These are phyloP conservation scores for Pipistrellus pygmaeus DNA, from an alignment of 2,797 vertebrate species.

Conservation along the genomic window DNA sequence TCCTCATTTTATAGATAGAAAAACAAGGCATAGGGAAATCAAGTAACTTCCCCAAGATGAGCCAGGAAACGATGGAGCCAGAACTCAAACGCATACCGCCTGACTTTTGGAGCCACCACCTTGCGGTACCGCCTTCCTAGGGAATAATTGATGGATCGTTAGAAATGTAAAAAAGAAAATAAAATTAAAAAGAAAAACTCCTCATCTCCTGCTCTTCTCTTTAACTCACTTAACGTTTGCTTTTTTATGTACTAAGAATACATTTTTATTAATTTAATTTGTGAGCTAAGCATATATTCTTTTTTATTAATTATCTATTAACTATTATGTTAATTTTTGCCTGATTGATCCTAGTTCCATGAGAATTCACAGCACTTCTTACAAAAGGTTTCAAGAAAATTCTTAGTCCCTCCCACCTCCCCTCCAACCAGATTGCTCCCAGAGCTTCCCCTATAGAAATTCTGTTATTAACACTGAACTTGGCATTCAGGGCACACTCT, in stretches of 20 bases:
- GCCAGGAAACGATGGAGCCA: neutral
- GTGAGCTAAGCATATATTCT: neutral
- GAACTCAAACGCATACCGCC: neutral
- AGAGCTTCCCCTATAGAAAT: neutral
- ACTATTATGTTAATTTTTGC: neutral
- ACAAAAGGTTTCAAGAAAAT: neutral
- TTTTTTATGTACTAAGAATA: neutral
- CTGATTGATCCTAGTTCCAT: neutral
- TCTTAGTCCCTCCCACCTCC: neutral
- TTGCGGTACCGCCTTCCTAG: neutral
- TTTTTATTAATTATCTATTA: neutral
- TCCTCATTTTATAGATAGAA: slow-evolving; percentile 5
- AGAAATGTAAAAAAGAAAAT: slow-evolving; percentile 11
- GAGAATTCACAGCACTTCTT: neutral
- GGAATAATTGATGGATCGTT: neutral
- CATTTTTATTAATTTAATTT: neutral
- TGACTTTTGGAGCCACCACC: neutral
- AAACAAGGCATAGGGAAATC: neutral
- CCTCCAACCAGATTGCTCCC: neutral
- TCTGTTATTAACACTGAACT: neutral
- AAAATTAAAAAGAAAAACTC: neutral
- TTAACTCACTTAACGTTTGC: neutral
- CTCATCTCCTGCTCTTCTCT: neutral
- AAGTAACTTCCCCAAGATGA: neutral
- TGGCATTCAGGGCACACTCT: neutral